Evolutionary conservation across 2,113 vertebrate species (phyloP).

Genomic region (Dasyornis broadbenti): DNA sequence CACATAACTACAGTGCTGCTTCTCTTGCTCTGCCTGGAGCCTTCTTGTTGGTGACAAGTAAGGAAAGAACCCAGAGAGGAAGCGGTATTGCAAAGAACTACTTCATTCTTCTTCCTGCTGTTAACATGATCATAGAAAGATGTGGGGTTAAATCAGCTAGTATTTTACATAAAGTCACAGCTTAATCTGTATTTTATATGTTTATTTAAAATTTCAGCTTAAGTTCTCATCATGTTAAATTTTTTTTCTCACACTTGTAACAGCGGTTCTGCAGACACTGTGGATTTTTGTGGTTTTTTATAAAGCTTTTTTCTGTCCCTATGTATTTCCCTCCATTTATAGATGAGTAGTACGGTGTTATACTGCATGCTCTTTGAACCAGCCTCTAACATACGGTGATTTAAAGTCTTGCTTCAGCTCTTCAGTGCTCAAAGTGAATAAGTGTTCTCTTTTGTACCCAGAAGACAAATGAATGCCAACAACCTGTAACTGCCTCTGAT

Average conservation of each 20-base stretch:
- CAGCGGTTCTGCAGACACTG: not conserved
- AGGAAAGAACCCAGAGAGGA: not conserved
- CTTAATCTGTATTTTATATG: not conserved
- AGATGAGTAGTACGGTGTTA: not conserved
- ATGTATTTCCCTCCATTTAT: not conserved
- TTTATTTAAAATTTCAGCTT: not conserved
- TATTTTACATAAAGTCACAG: not conserved
- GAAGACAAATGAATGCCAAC: constrained; percentile 34
- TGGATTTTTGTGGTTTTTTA: not conserved
- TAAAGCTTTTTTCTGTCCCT: not conserved
- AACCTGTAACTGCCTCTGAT: constrained; percentile 34
- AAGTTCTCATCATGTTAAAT: not conserved
- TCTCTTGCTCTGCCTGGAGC: not conserved
- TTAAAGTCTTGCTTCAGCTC: constrained; percentile 29
- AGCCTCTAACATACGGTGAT: not conserved
- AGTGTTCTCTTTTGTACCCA: constrained; percentile 25
- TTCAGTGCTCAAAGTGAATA: constrained; percentile 27
- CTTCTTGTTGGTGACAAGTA: not conserved
- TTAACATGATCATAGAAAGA: not conserved
- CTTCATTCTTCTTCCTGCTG: not conserved
- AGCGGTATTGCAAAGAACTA: not conserved
- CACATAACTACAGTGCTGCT: not conserved
- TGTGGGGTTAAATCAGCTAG: not conserved
- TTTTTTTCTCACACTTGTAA: not conserved
- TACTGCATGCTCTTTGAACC: constrained; percentile 3